A percentile compares a stretch with the other conserved stretches of the same genome.
These are phyloP conservation scores for Periophthalmodon schlosseri DNA, from an alignment of 2,113 vertebrate genomes.

Conservation along the genomic window DNA sequence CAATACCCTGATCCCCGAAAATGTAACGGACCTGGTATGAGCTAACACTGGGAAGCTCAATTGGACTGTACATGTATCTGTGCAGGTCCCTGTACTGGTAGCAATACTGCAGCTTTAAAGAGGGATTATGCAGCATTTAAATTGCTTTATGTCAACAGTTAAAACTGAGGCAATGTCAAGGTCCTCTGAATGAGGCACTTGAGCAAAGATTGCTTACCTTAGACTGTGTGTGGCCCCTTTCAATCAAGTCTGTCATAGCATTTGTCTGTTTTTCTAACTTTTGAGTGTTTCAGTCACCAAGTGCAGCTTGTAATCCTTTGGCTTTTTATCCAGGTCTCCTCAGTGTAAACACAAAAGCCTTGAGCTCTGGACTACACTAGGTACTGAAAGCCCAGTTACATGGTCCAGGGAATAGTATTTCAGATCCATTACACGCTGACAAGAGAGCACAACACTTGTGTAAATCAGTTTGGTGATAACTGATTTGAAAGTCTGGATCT, in stretches of 20 bases:
- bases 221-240: conserved; percentile 47
- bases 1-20: background rate
- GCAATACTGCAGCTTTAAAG: conserved; percentile 57
- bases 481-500: background rate
- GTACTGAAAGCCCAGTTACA: conserved; percentile 63
- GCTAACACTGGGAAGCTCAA: conserved; percentile 22
- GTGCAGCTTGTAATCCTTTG: conserved; percentile 50
- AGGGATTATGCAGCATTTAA: conserved; percentile 61
- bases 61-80: conserved; percentile 19
- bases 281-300: conserved; percentile 57
- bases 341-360: conserved; percentile 44
- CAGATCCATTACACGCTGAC: conserved; percentile 61
- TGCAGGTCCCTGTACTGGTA: background rate
- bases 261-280: conserved; percentile 49
- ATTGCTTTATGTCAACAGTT: conserved; percentile 42
- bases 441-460: conserved; percentile 19
- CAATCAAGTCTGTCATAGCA: conserved; percentile 50
- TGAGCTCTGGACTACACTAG: conserved; percentile 63
- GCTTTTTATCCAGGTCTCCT: conserved; percentile 41
- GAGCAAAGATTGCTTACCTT: conserved; percentile 65
- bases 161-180: conserved; percentile 50
- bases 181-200: conserved; percentile 45
- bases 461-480: conserved; percentile 11
- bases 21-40: background rate
- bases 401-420: conserved; percentile 64